phyloP scores from a whole-genome alignment of 2,888 invertebrate genomes.

The Philereme transversata region DNA sequence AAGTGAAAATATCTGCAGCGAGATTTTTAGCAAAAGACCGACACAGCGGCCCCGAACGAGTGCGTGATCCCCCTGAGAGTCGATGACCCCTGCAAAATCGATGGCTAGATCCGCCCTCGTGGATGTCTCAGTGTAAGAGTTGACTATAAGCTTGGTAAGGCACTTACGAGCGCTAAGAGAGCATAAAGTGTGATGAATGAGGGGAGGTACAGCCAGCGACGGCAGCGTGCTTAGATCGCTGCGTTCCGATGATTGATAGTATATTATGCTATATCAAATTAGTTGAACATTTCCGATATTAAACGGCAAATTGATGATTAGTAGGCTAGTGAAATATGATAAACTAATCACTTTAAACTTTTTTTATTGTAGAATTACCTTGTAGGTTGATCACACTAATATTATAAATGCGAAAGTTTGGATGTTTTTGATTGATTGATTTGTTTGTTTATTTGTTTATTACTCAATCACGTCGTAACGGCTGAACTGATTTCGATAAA shows the following conservation, averaged over 20 bases:
- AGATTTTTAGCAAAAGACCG: constrained; percentile 6
- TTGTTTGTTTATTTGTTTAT: no score
- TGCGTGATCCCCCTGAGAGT: constrained; percentile 18
- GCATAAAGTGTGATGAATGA: constrained; percentile 80
- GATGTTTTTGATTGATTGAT: no score
- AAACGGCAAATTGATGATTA: constrained; percentile 27
- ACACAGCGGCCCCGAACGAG: constrained; percentile 5
- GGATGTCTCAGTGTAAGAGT: constrained; percentile 32
- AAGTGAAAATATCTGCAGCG: neutral
- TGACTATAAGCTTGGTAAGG: constrained; percentile 47
- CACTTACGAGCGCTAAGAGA: constrained; percentile 64
- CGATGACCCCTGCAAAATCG: constrained; percentile 16
- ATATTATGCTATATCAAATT: constrained; percentile 63
- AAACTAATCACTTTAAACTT: neutral
- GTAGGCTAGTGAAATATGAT: constrained; percentile 3
- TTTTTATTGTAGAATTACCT: no score
- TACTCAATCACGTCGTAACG: no score
- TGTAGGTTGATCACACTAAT: no score
- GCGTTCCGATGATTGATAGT: constrained; percentile 74
- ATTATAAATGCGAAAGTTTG: no score
- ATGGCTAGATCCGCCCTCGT: constrained; percentile 19
- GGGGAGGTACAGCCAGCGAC: constrained; percentile 51
- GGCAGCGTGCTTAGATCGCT: constrained; percentile 58
- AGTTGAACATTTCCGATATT: constrained; percentile 48
- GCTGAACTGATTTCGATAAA: no score